Evolutionary conservation across 92 coral and sea anemone genomes (phyloP), one percentile per base, ranked within the genome.

Genomic region (Virgularia gustaviana): DNA sequence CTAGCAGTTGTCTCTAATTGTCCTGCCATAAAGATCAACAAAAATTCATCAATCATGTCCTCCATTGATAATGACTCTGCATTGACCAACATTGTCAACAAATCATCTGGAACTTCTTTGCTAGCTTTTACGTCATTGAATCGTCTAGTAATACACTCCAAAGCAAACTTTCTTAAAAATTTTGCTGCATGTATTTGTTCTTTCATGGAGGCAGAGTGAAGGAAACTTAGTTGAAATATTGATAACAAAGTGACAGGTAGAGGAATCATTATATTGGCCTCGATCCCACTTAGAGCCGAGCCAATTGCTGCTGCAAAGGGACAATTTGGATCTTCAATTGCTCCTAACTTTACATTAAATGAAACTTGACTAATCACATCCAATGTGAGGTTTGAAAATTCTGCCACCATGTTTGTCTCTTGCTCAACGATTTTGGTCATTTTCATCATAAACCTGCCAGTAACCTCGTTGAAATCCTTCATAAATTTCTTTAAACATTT

Each of bases 361-460:
- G 91, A 95, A 67, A 91, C 97, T 88, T 88, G 89, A 75, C 90
- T 85, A 58, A 90, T 90, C 28, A 88, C 77, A 49, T 90, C 94
- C 54, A 90, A 71, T 6, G 96, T 87, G 16, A 85, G 85, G 42
- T 85, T 84, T 20, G 82, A 73, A 81, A 90, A 85, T 65, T 87
- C 90, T 36, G 81, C 85, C 9, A 65, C 84, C 83, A 90, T 77
- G 33, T 68, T 74, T 1, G 85, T 88, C 30, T 49, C 74, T 3
- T 84, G 56, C 65, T 87, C 90, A 43, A 83, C 90, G 27, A 74
- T 24, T 6, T 47, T 36, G 29, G 71, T 65, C 62, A 90, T 71
- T 34, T 73, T 82, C 18, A 39, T 54, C 59, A 90, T 71, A 39
- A 90, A 77, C 16, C 70, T 54, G 18, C 85, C 83, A 57, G 88